Evolutionary conservation across 2,888 invertebrate genomes (phyloP), one percentile per base, ranked within the genome.

Genomic region (Timema podura): DNA sequence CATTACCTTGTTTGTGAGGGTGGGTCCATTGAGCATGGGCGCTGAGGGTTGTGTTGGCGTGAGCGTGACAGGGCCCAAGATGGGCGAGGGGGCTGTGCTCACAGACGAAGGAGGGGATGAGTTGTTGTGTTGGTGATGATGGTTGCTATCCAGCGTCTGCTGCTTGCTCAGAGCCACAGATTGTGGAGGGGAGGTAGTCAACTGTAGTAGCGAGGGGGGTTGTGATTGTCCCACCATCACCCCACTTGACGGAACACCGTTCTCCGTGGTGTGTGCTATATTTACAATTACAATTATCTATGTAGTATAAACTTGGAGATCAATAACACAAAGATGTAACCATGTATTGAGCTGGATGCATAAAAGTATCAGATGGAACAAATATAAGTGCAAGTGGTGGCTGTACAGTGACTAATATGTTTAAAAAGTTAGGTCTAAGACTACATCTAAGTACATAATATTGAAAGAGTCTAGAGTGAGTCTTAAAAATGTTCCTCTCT

Each of bases 51-150:
- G 75, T 68, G 75, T 61, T 59, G 75, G 72, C 68, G 73, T 68
- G n/a, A 73, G 70, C 45, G 69, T 70, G 59, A 75, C 67, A 71
- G 74, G 51, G 68, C 79, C 77, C 48, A 83, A 83, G 71, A 83
- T 79, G 61, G 86, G 86, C 73, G 87, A 85, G 30, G 86, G 84
- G 71, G 85, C 83, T 78, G 85, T 85, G 79, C 85, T 85, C 67
- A 86, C 83, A 73, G 82, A 81, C 61, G 82, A 80, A 11, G 82
- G 82, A 5, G 83, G 82, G n/a, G 78, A 76, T 9, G 77, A 75
- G 69, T 74, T 67, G 73, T 69, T 65, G 49, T 69, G 65, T 16
- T 74, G 72, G 69, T 75, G 74, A 72, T 74, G 70, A 16, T 73
- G 73, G 30, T 30, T 30, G 64, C 72, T 69, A 64, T 74, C 75